These are phyloP conservation scores for Boloria euphrosyne DNA, from an alignment of 2,888 invertebrate species.

Conservation along the genomic window DNA sequence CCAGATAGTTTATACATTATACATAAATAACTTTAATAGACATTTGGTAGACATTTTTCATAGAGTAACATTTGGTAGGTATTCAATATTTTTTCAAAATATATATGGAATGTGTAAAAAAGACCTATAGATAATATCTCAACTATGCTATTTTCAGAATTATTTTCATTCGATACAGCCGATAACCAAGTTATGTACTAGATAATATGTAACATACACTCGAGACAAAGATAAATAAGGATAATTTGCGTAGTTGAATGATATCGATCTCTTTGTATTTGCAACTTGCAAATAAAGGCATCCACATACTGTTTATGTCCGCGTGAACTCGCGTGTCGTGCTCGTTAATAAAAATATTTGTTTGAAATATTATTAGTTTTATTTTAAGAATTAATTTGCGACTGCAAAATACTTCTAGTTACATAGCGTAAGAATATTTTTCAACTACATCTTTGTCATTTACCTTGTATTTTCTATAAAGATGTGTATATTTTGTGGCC, in stretches of 20 bases:
- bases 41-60: too few species aligned
- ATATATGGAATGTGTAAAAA: too few species aligned
- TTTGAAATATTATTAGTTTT: conserved; percentile 8
- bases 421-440: conserved; percentile 2
- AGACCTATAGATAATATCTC: too few species aligned
- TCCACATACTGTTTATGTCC: conserved; percentile 1
- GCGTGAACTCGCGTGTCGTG: background rate
- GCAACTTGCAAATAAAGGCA: conserved; percentile 22
- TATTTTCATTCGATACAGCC: conserved; percentile 1
- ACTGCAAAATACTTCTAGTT: background rate
- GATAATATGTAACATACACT: conserved; percentile 31
- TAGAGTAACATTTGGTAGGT: too few species aligned
- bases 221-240: conserved; percentile 35
- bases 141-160: background rate
- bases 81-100: too few species aligned
- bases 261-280: conserved; percentile 32
- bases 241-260: conserved; percentile 36
- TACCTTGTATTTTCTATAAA: too few species aligned
- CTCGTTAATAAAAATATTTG: conserved; percentile 20
- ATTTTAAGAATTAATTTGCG: background rate
- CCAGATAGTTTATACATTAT: too few species aligned
- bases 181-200: conserved; percentile 23
- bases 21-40: too few species aligned
- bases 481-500: too few species aligned
- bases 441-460: background rate